These are phyloP conservation scores for Misgurnus anguillicaudatus DNA, from an alignment of 2,113 vertebrate genomes.

Conservation along the genomic window DNA sequence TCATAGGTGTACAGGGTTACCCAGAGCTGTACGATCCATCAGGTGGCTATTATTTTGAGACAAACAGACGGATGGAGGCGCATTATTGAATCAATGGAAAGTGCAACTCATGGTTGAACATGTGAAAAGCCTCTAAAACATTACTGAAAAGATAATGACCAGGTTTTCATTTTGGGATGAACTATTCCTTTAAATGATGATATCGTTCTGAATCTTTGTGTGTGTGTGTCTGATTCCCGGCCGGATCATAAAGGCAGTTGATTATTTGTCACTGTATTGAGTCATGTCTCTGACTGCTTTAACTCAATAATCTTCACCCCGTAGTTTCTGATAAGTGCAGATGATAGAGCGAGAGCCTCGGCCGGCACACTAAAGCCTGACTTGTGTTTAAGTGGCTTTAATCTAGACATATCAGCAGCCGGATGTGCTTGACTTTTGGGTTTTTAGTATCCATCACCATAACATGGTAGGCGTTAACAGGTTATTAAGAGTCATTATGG, in stretches of 20 bases:
- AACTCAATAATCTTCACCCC: slow-evolving; percentile 6
- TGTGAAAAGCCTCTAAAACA: too few relatives aligned
- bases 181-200: not conserved
- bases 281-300: slow-evolving; percentile 12
- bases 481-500: too few relatives aligned
- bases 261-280: slow-evolving; percentile 28
- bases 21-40: too few relatives aligned
- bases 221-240: not conserved
- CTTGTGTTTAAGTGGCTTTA: not conserved
- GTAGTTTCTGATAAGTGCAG: slow-evolving; percentile 6
- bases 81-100: too few relatives aligned
- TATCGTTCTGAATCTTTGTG: slow-evolving; percentile 5
- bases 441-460: slow-evolving; percentile 4
- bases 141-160: too few relatives aligned
- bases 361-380: not conserved
- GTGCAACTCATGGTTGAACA: too few relatives aligned
- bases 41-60: too few relatives aligned
- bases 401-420: not conserved
- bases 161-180: too few relatives aligned
- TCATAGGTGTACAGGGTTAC: too few relatives aligned
- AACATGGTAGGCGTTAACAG: not conserved
- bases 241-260: not conserved
- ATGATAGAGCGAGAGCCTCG: not conserved
- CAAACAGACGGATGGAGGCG: too few relatives aligned
- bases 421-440: slow-evolving; percentile 13